Percentiles rank a stretch among this genome's conserved stretches.
Conservation (phyloP, 2,113 vertebrate species). For the Odontophorus gujanensis region DNA sequence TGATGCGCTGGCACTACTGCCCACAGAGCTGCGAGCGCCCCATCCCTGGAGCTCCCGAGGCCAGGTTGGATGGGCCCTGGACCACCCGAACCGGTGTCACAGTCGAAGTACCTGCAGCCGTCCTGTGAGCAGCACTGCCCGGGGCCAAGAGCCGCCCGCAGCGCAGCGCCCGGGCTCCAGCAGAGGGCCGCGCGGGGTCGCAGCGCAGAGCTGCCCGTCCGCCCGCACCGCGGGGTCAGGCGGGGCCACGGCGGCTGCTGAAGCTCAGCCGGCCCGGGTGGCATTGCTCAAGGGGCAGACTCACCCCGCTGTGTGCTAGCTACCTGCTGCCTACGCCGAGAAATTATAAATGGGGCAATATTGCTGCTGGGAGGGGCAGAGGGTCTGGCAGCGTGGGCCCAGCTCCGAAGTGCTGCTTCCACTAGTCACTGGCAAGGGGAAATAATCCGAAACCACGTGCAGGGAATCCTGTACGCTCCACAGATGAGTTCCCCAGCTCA, state of each 20-base stretch:
- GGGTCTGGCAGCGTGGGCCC: neutral
- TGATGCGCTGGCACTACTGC: neutral
- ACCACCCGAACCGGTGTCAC: too few species aligned
- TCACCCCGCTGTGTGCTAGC: too few species aligned
- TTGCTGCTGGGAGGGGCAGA: neutral
- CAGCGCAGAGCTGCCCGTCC: too few species aligned
- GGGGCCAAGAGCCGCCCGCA: too few species aligned
- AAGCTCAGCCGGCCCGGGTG: too few species aligned
- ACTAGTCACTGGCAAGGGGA: neutral
- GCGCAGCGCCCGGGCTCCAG: neutral
- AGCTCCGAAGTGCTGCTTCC: neutral
- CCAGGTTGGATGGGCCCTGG: too few species aligned
- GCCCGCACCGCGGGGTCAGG: too few species aligned
- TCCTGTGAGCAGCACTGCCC: too few species aligned
- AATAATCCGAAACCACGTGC: neutral
- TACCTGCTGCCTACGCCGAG: neutral
- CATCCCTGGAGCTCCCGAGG: too few species aligned
- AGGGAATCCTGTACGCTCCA: neutral
- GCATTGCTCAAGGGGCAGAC: neutral
- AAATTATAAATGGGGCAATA: too few species aligned
- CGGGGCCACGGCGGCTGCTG: too few species aligned
- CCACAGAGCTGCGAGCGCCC: too few species aligned
- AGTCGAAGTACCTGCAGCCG: rapidly evolving
- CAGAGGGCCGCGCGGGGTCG: neutral
- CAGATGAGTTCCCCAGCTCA: neutral